Base-by-base conservation (phyloP, 2,797 vertebrate genomes). In the Crocidura indochinensis region DNA sequence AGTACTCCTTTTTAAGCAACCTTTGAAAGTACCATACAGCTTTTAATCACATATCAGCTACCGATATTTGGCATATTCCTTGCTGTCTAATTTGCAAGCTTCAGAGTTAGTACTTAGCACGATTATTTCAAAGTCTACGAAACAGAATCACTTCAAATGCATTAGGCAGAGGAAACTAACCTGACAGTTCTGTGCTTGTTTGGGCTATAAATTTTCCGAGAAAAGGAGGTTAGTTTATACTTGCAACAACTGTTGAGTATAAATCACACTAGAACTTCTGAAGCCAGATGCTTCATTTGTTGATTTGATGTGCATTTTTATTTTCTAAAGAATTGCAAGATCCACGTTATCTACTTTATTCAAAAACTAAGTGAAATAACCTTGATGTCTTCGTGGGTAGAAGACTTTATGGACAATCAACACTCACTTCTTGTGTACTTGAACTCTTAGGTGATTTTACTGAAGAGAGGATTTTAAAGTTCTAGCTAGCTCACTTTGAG, bases 241-340 rank as follows among this genome's bases (percentile, higher is more conserved):
- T 93, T 77, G 73, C 44, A 88, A 79, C 93, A 94, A 96, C 83
- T 88, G 77, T 84, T 65, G 56, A 69, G 31, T 84, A 85, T 93
- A 94, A 96, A 96, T 96, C 91, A 93, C 90, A 69, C 1, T 8
- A 69, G 53, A 78, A 93, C 79, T 88, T 96, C 85, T 95, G 71
- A 93, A 92, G 92, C 91, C 93, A 91, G 82, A 94, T 92, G 90
- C 80, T 94, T 92, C 74, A 74, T 95, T 95, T 93, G 88, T 94
- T 91, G 88, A 95, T 94, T 89, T 88, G 95, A 96, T 73, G 85
- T 65, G 67, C 47, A 46, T 94, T 93, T 93, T 95, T 94, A 79
- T 92, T 95, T 91, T 95, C 92, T 60, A 78, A 92, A 95, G 49
- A n/a, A 78, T 49, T 24, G 11, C 14, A 73, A 53, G 27, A 53